Evolutionary conservation across 2,113 vertebrate species (phyloP).

Genomic region (Archocentrus centrarchus): DNA sequence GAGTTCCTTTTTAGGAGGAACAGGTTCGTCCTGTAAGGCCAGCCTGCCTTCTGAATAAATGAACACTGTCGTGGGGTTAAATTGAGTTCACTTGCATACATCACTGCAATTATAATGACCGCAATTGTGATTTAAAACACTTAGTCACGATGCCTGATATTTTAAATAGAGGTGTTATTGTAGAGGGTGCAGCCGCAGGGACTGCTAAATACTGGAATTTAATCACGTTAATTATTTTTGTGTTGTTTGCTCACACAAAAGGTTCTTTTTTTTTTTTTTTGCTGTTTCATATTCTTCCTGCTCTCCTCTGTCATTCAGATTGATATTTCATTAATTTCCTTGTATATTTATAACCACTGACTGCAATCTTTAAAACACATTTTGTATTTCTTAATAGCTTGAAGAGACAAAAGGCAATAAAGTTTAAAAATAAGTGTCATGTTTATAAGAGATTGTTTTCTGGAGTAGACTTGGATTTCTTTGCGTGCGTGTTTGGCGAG

Average conservation of each 20-base stretch:
- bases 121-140: conserved; percentile 25
- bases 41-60: conserved; percentile 65
- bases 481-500: background rate
- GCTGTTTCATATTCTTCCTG: background rate
- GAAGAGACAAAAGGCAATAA: background rate
- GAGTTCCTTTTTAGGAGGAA: conserved; percentile 57
- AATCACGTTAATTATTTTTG: conserved; percentile 34
- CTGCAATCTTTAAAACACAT: background rate
- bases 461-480: conserved; percentile 7
- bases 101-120: conserved; percentile 48
- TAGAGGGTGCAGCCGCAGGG: background rate
- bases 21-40: conserved; percentile 65
- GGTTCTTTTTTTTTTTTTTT: conserved; percentile 5
- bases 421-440: background rate
- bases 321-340: background rate
- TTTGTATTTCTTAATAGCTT: background rate
- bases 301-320: conserved; percentile 12
- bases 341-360: background rate
- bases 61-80: conserved; percentile 52
- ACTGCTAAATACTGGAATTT: background rate
- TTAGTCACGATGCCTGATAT: background rate
- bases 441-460: conserved; percentile 15
- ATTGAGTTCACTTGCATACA: conserved; percentile 57
- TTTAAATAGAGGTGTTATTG: conserved; percentile 1
- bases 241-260: conserved; percentile 23